Conservation (phyloP, 2,797 vertebrate species). For the Dermochelys coriacea region DNA sequence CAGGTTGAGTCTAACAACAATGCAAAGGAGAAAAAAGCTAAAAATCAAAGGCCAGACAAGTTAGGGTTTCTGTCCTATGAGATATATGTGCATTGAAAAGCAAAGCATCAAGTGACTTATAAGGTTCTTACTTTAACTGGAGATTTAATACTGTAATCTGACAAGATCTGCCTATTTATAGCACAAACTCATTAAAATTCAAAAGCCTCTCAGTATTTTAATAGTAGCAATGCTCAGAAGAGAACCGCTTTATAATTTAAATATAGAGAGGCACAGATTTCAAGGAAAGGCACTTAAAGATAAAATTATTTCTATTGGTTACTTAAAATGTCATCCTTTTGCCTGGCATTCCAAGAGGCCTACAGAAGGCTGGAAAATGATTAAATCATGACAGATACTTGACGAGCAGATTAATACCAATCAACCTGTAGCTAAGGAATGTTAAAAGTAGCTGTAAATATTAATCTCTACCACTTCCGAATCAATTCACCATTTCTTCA, state of each 20-base stretch:
- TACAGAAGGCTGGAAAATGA: slow-evolving; percentile 5
- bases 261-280: neutral
- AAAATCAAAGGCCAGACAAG: neutral
- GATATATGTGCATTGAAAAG: neutral
- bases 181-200: neutral
- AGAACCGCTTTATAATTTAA: neutral
- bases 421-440: neutral
- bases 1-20: neutral
- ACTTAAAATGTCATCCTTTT: neutral
- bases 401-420: slow-evolving; percentile 12
- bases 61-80: neutral
- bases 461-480: neutral
- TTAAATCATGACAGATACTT: slow-evolving; percentile 15
- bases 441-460: neutral
- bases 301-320: neutral
- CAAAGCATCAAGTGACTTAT: neutral
- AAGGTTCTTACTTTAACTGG: neutral
- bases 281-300: neutral
- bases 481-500: neutral
- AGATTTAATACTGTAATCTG: neutral
- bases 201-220: neutral
- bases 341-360: neutral
- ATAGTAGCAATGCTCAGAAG: neutral
- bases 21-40: neutral
- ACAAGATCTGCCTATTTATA: neutral